A percentile compares a stretch with the other conserved stretches of the same genome.
Evolutionary conservation across 2,888 invertebrate species (phyloP).

Genomic region (Galeruca laticollis): DNA sequence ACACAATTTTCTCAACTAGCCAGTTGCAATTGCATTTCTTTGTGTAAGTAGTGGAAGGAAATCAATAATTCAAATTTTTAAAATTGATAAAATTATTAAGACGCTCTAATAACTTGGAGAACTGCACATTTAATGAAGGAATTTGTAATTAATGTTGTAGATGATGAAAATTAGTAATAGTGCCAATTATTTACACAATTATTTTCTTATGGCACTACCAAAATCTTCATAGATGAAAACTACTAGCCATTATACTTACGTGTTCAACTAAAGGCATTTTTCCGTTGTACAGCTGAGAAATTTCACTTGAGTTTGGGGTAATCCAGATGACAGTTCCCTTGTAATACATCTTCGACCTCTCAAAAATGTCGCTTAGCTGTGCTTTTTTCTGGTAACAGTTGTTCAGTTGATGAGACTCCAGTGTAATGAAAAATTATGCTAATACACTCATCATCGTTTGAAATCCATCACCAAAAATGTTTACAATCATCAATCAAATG

Average conservation of each 20-base stretch:
- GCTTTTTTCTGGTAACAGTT: conserved; percentile 7
- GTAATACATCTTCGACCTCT: background rate
- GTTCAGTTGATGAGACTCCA: background rate
- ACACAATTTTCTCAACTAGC: no score
- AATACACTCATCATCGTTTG: background rate
- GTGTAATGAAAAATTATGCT: background rate
- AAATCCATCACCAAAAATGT: background rate
- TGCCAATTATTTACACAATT: no score
- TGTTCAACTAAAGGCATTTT: background rate
- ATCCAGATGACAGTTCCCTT: background rate
- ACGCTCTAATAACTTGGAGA: no score
- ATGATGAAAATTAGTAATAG: no score
- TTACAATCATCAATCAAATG: background rate
- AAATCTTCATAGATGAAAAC: no score
- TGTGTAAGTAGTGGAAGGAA: no score
- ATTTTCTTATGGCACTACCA: no score
- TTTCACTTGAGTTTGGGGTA: conserved; percentile 5
- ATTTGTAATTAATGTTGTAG: no score
- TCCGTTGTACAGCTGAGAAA: background rate
- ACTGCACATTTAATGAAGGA: no score
- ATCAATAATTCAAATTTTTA: no score
- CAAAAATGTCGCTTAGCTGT: conserved; percentile 21
- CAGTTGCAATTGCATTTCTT: no score
- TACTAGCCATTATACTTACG: background rate
- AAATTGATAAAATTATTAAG: no score